Conservation (phyloP, 2,797 vertebrate genomes). For the Myotis vivesi region DNA sequence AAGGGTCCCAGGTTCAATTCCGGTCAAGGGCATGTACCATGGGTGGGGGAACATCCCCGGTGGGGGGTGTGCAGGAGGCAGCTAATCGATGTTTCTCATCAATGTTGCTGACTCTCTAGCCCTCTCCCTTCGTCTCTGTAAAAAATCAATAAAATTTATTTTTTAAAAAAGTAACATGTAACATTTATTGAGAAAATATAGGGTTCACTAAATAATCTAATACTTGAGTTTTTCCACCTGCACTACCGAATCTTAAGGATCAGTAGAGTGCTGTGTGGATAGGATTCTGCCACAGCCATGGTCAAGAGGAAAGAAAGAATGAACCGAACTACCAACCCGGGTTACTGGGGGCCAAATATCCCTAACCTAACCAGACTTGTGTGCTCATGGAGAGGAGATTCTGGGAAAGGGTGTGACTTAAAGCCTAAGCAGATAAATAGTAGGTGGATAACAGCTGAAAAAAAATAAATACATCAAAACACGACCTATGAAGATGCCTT, state of each 20-base stretch:
- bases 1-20: too few relatives aligned
- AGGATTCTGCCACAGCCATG: not conserved
- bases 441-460: not conserved
- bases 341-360: not conserved
- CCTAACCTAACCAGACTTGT: not conserved
- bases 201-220: not conserved
- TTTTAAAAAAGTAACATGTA: not conserved
- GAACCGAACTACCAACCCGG: not conserved
- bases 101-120: too few relatives aligned
- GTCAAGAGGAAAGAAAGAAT: not conserved
- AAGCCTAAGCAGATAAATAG: not conserved
- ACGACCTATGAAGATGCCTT: not conserved
- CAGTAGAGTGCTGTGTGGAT: not conserved
- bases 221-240: not conserved
- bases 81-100: too few relatives aligned
- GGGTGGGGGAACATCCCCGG: too few relatives aligned
- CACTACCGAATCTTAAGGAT: not conserved
- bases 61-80: too few relatives aligned
- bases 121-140: too few relatives aligned
- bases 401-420: not conserved
- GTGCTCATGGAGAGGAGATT: not conserved
- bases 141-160: too few relatives aligned
- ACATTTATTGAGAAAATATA: not conserved
- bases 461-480: not conserved
- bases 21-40: too few relatives aligned